Percentiles rank a stretch among this genome's conserved stretches.
Conservation (phyloP, 1,140 invertebrate genomes). For the Drosophila biarmipes region DNA sequence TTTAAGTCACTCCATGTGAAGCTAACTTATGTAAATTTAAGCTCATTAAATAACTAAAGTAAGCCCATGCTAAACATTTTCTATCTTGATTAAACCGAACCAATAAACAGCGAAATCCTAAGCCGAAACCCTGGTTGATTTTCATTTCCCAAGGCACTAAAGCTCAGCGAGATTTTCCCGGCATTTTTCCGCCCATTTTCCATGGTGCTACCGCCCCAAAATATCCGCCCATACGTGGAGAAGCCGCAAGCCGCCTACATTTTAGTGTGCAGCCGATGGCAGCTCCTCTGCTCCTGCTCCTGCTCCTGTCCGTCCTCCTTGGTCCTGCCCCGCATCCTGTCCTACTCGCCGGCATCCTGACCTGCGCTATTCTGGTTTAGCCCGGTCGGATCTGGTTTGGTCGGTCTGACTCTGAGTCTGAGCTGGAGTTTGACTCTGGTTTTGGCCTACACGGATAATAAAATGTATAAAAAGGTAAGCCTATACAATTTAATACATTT, state of each 20-base stretch:
- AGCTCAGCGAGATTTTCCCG: background rate
- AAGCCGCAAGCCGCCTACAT: slow-evolving; percentile 33
- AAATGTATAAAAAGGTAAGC: background rate
- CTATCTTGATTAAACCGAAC: background rate
- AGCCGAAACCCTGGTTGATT: background rate
- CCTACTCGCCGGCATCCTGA: slow-evolving; percentile 17
- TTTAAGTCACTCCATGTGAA: no score
- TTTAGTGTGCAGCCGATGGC: slow-evolving; percentile 33
- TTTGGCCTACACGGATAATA: background rate
- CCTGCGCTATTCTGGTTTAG: slow-evolving; percentile 29
- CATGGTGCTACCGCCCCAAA: slow-evolving; percentile 5
- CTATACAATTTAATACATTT: no score
- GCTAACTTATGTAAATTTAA: background rate
- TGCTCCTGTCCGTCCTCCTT: background rate
- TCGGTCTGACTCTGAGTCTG: slow-evolving; percentile 1
- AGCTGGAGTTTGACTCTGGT: background rate
- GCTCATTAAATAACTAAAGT: background rate
- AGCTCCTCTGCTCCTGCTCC: background rate
- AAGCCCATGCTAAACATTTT: background rate
- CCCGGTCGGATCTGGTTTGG: slow-evolving; percentile 9
- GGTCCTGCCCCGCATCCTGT: slow-evolving; percentile 1
- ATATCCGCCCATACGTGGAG: slow-evolving; percentile 10
- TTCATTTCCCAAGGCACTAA: background rate
- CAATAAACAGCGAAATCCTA: background rate
- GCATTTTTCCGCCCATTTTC: slow-evolving; percentile 5